Evolutionary conservation across 2,113 vertebrate species (phyloP), one percentile per base, ranked within the genome.

Genomic region (Phasianus colchicus): DNA sequence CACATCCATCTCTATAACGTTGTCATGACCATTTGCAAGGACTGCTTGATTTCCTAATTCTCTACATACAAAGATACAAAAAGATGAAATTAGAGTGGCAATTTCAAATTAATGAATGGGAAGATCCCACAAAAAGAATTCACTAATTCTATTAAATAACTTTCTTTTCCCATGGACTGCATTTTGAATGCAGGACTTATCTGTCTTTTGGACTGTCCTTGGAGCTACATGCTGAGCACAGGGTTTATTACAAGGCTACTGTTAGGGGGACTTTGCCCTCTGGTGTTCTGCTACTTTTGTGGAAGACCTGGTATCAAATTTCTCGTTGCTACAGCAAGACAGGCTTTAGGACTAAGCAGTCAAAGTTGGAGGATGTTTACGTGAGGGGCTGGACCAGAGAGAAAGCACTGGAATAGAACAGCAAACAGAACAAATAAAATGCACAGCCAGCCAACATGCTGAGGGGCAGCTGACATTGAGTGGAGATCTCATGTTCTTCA

Each of bases 1-100:
- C 89, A 98, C 98, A 97, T 98, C 97, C 98, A 98, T 98, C 98
- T 98, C 97, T 98, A 98, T 98, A 91, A 98, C 97, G 97, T 74
- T 98, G 97, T 98, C 98, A 97, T 98, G 98, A 96, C 97, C 97
- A 97, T 98, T 98, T 97, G 98, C 97, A 96, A 98, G 97, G 97
- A 98, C 96, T 97, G 97, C 97, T 97, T 98, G 98, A 97, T 98
- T 98, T 97, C 95, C 98, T 98, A 98, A 98, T 98, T 97, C 97
- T 98, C 98, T 98, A 98, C 73, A 98, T 54, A 93, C 75, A 97
- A 96, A 97, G 88, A 97, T 97, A 98, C 96, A 97, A 97, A 97
- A 97, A 98, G 81, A 95, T 80, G 19, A 91, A 95, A 92, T 96
- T 97, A 96, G 94, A 92, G 61, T 21, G 57, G 84, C 42, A 90